phyloP scores from a whole-genome alignment of 2,888 invertebrate species.

The Melipona bicolor region DNA sequence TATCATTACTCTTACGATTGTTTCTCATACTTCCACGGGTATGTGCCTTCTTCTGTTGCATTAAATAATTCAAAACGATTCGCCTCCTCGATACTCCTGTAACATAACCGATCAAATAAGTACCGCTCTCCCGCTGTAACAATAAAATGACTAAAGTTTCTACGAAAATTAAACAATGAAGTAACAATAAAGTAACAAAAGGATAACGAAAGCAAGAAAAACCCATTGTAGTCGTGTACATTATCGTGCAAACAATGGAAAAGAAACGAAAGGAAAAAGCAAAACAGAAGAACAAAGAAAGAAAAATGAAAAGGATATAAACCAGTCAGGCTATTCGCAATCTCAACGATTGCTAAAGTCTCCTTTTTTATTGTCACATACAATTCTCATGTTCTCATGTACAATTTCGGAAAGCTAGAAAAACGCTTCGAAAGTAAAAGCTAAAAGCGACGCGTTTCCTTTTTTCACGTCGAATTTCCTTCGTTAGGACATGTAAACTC shows the following conservation, averaged over 20 bases:
- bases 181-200: background rate
- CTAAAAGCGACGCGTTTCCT: background rate
- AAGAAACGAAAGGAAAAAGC: background rate
- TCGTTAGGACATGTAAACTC: background rate
- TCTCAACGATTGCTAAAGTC: background rate
- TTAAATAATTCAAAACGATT: background rate
- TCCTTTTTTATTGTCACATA: background rate
- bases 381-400: background rate
- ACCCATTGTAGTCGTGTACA: conserved; percentile 16
- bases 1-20: no score
- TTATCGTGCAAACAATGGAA: no score
- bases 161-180: no score
- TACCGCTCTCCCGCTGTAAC: background rate
- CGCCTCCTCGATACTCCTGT: background rate
- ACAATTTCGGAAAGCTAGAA: background rate
- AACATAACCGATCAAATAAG: background rate
- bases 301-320: background rate
- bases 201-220: background rate
- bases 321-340: background rate
- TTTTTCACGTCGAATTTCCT: background rate
- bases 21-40: no score
- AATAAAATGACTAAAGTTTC: background rate
- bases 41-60: background rate
- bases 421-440: background rate
- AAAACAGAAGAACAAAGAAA: background rate